Conservation (phyloP, 2,113 vertebrate species). For the Clarias macrocephalus region DNA sequence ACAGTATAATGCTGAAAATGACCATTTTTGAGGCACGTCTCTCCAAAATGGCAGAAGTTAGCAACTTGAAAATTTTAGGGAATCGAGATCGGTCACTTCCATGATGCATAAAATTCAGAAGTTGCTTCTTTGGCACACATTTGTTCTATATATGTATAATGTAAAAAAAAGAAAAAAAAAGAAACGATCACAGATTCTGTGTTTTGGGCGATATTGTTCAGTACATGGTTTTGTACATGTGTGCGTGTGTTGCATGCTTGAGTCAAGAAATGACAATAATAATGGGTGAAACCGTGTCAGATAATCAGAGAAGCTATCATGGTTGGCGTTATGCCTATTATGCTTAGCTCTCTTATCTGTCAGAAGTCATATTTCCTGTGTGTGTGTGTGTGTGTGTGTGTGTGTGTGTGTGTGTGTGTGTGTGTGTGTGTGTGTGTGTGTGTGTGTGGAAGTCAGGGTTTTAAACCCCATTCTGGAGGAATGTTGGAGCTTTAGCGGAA, state of each 20-base stretch:
- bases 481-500: slow-evolving; percentile 62
- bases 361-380: not conserved
- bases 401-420: not conserved
- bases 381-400: not conserved
- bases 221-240: not conserved
- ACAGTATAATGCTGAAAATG: no score
- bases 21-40: no score
- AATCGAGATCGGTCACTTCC: no score
- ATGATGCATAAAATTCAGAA: no score
- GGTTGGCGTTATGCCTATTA: not conserved
- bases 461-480: slow-evolving; percentile 50
- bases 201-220: no score
- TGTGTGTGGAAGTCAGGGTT: slow-evolving; percentile 44
- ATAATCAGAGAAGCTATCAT: slow-evolving; percentile 19
- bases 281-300: not conserved
- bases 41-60: no score
- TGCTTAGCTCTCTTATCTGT: not conserved
- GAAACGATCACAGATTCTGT: no score
- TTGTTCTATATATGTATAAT: no score
- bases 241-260: not conserved
- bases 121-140: no score
- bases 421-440: slow-evolving; percentile 3
- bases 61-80: no score
- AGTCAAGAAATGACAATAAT: slow-evolving; percentile 21
- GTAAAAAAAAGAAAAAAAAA: no score